Evolutionary conservation across 2,888 invertebrate species (phyloP).

Genomic region (Terebella lapidaria): DNA sequence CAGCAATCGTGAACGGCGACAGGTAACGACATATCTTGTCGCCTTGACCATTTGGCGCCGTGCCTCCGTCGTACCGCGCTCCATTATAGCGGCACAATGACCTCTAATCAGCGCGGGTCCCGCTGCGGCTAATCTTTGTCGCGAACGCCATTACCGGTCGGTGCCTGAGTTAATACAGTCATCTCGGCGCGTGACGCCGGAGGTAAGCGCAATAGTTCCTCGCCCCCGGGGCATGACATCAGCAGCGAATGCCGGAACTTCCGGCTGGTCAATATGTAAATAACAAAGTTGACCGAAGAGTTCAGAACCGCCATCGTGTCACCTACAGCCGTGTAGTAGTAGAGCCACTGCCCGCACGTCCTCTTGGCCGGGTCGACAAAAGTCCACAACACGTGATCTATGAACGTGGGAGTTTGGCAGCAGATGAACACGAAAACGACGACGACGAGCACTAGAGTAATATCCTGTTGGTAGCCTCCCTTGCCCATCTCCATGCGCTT

Average conservation of each 20-base stretch:
- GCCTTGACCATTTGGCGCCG: too few species aligned
- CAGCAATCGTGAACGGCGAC: too few species aligned
- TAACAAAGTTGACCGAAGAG: constrained; percentile 28
- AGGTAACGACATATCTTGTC: too few species aligned
- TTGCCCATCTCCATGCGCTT: constrained; percentile 16
- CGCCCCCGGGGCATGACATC: background rate
- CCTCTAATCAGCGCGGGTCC: too few species aligned
- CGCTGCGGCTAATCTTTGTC: too few species aligned
- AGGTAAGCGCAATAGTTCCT: background rate
- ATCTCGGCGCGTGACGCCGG: background rate
- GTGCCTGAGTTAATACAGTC: background rate
- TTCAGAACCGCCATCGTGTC: constrained; percentile 27
- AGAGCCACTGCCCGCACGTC: constrained; percentile 26
- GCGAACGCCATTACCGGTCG: background rate
- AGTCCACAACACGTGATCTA: constrained; percentile 30
- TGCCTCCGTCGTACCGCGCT: too few species aligned
- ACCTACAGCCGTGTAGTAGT: constrained; percentile 30
- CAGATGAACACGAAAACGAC: constrained; percentile 28
- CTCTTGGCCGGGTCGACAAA: constrained; percentile 18
- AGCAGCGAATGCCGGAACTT: constrained; percentile 19
- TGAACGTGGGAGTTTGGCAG: constrained; percentile 30
- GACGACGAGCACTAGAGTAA: constrained; percentile 27
- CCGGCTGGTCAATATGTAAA: constrained; percentile 27
- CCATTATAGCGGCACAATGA: too few species aligned
- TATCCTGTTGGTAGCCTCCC: constrained; percentile 25